Percentiles rank a stretch among this genome's conserved stretches.
Evolutionary conservation across 2,888 invertebrate genomes (phyloP).

Genomic region (Drosophila anomalata): DNA sequence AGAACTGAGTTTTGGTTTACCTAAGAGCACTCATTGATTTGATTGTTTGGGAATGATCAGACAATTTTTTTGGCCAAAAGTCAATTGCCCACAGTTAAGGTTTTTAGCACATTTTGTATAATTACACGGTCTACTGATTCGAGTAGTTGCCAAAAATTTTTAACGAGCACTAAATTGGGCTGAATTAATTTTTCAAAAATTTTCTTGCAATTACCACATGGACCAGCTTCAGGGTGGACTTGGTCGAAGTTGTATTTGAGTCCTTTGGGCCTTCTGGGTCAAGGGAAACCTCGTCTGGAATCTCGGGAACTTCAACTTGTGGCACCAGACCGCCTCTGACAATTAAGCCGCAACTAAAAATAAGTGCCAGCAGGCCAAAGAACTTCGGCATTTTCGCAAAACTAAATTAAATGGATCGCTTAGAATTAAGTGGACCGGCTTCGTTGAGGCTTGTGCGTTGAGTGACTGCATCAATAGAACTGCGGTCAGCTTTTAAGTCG

Average conservation of each 20-base stretch:
- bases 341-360: background rate
- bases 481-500: constrained; percentile 61
- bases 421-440: constrained; percentile 36
- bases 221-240: constrained; percentile 68
- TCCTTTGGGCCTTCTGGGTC: background rate
- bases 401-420: constrained; percentile 8
- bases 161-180: constrained; percentile 10
- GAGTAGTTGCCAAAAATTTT: constrained; percentile 1
- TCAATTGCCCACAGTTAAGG: constrained; percentile 7
- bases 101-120: constrained; percentile 4
- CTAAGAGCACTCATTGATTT: constrained; percentile 10
- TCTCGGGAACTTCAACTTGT: constrained; percentile 14
- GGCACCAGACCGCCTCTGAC: constrained; percentile 16
- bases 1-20: background rate
- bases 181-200: background rate
- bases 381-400: constrained; percentile 17
- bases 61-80: constrained; percentile 2
- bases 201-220: constrained; percentile 66
- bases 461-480: constrained; percentile 57
- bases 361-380: constrained; percentile 6
- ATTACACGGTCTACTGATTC: constrained; percentile 45
- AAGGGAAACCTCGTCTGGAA: background rate
- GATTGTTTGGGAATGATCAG: background rate
- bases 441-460: constrained; percentile 42
- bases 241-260: background rate